Evolutionary conservation across 2,797 vertebrate genomes (phyloP).

Genomic region (Prunella strophiata): DNA sequence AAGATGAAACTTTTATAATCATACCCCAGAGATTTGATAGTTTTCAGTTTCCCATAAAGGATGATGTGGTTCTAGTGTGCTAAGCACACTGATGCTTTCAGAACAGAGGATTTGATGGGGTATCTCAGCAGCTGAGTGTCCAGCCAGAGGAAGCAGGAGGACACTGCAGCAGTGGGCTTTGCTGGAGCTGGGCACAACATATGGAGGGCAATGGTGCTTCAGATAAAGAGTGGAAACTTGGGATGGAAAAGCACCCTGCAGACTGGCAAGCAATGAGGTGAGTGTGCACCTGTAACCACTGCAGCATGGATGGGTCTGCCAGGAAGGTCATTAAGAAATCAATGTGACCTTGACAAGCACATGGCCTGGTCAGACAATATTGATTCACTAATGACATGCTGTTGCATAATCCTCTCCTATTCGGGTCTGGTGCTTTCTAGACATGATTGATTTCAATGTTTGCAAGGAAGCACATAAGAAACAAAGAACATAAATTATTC

Average conservation of each 20-base stretch:
- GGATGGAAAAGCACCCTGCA: background rate
- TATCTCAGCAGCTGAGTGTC: background rate
- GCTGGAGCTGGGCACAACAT: background rate
- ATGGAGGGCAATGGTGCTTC: fast-evolving
- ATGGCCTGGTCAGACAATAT: background rate
- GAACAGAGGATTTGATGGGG: background rate
- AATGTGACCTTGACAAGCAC: background rate
- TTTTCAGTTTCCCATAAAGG: background rate
- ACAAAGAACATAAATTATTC: background rate
- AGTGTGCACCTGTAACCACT: background rate
- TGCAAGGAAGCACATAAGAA: background rate
- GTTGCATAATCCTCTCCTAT: background rate
- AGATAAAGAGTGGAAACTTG: background rate
- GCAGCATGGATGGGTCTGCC: background rate
- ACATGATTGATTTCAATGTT: background rate
- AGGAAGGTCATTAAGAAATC: background rate
- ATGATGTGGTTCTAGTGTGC: background rate
- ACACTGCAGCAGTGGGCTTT: background rate
- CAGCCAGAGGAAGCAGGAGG: background rate
- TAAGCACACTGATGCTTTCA: background rate
- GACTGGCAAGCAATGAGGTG: background rate
- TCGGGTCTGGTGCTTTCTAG: background rate
- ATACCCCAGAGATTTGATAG: background rate
- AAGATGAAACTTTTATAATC: background rate
- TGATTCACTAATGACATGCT: background rate